Evolutionary conservation across 1,140 invertebrate species (phyloP).

Genomic region (Lineus longissimus): DNA sequence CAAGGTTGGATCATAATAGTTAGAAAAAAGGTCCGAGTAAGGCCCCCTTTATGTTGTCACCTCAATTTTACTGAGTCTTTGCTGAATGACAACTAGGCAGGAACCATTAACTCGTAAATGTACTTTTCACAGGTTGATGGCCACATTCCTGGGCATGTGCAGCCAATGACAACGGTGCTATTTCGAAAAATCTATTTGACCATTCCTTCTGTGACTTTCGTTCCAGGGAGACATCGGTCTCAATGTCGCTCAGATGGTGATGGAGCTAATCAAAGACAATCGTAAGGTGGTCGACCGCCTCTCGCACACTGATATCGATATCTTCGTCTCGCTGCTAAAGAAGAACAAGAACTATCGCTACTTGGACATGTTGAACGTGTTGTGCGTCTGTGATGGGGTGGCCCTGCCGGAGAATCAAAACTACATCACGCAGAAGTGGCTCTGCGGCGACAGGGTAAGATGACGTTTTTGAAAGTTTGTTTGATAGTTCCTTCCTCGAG

Average conservation of each 20-base stretch:
- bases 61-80: no score
- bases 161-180: no score
- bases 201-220: no score
- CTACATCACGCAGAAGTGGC: slow-evolving; percentile 51
- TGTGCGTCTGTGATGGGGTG: slow-evolving; percentile 52
- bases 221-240: slow-evolving; percentile 51
- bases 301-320: slow-evolving; percentile 45
- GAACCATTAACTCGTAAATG: no score
- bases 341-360: slow-evolving; percentile 51
- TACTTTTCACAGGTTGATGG: no score
- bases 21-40: no score
- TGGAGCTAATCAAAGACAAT: slow-evolving; percentile 52
- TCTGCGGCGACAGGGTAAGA: slow-evolving; percentile 39
- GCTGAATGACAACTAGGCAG: no score
- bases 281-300: slow-evolving; percentile 52
- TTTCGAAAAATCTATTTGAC: no score
- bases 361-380: slow-evolving; percentile 48
- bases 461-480: neutral
- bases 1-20: no score
- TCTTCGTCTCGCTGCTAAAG: slow-evolving; percentile 44
- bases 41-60: no score
- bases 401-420: slow-evolving; percentile 53
- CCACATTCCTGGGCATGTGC: no score
- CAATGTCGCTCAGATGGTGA: slow-evolving; percentile 53
- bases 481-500: no score